phyloP scores from a whole-genome alignment of 2,888 invertebrate species.

The Euspilapteryx auroguttella region DNA sequence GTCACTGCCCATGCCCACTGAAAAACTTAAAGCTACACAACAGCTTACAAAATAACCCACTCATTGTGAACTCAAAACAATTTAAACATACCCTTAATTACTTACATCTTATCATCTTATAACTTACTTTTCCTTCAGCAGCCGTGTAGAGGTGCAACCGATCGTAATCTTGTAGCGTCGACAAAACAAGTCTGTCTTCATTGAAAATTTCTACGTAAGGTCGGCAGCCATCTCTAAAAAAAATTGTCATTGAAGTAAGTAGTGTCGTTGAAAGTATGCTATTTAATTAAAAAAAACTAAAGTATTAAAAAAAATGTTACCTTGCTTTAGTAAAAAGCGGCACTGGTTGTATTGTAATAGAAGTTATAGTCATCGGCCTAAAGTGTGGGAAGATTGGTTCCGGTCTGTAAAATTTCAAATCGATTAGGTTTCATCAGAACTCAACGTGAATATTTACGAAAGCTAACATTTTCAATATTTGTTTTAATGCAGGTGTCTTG shows the following conservation, averaged over 20 bases:
- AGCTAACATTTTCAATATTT: too few relatives aligned
- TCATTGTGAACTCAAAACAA: background rate
- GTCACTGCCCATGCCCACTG: too few relatives aligned
- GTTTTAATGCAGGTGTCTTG: too few relatives aligned
- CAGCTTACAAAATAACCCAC: background rate
- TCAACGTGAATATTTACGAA: too few relatives aligned
- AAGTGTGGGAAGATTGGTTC: slow-evolving; percentile 78
- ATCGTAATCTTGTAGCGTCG: slow-evolving; percentile 89
- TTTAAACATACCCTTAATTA: too few relatives aligned
- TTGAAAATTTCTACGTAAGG: slow-evolving; percentile 91
- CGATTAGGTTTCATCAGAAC: too few relatives aligned
- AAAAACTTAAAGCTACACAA: too few relatives aligned
- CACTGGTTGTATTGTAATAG: slow-evolving; percentile 82
- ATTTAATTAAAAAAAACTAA: background rate
- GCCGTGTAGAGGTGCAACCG: slow-evolving; percentile 76
- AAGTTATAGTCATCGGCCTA: slow-evolving; percentile 78
- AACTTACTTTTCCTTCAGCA: slow-evolving; percentile 68
- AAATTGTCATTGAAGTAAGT: background rate
- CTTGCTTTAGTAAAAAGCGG: slow-evolving; percentile 91
- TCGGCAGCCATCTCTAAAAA: slow-evolving; percentile 82
- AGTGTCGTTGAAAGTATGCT: too few relatives aligned
- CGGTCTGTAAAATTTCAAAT: slow-evolving; percentile 58
- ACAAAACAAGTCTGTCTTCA: slow-evolving; percentile 79
- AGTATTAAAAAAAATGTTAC: slow-evolving; percentile 29
- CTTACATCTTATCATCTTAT: background rate